Conservation (phyloP, 1,140 invertebrate genomes). For the Drosophila tani region DNA sequence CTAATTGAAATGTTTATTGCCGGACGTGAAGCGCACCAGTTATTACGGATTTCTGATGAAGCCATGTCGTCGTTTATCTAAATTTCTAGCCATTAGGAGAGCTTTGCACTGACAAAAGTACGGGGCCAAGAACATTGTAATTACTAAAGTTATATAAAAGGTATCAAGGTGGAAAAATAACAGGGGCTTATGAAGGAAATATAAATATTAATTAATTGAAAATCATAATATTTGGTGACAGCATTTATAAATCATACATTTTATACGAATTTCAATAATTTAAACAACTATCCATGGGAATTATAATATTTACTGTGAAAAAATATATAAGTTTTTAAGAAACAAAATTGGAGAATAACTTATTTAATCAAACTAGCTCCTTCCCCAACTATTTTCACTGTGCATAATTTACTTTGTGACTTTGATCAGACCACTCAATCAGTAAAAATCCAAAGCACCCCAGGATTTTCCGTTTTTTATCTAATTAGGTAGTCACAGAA, state of each 20-base stretch:
- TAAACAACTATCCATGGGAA: no score
- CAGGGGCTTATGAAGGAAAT: not conserved
- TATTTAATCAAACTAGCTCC: not conserved
- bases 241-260: no score
- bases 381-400: not conserved
- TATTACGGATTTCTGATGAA: slow-evolving; percentile 36
- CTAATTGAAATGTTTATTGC: slow-evolving; percentile 60
- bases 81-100: slow-evolving; percentile 26
- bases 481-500: slow-evolving; percentile 76
- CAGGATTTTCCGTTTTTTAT: slow-evolving; percentile 52
- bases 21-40: slow-evolving; percentile 32
- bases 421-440: slow-evolving; percentile 37
- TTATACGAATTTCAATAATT: no score
- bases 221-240: not conserved
- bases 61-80: slow-evolving; percentile 44
- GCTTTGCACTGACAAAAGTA: slow-evolving; percentile 4
- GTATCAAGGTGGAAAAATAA: not conserved
- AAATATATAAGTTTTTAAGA: no score
- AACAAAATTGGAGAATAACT: no score
- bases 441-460: slow-evolving; percentile 21
- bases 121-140: no score
- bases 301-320: not conserved
- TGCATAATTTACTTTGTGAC: not conserved
- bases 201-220: not conserved
- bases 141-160: not conserved